phyloP scores from a whole-genome alignment of 2,888 invertebrate species.

The Chymomyza procnemis region DNA sequence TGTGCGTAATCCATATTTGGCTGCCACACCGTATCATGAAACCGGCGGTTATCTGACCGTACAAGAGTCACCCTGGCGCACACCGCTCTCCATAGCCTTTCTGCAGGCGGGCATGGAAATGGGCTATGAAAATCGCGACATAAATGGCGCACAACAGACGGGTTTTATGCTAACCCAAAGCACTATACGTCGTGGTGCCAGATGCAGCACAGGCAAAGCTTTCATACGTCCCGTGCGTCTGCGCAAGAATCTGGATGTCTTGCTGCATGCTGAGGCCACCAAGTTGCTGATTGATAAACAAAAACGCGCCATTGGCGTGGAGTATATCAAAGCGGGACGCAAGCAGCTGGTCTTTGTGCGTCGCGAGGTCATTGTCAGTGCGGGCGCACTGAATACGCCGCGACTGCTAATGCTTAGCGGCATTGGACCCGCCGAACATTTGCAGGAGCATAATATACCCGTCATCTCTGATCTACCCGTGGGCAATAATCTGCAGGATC shows the following conservation, averaged over 20 bases:
- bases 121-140: slow-evolving; percentile 89
- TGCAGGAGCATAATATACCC: slow-evolving; percentile 85
- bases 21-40: slow-evolving; percentile 86
- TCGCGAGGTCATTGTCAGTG: slow-evolving; percentile 90
- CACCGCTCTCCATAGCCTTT: slow-evolving; percentile 89
- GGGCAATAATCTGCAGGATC: slow-evolving; percentile 91
- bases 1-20: slow-evolving; percentile 89
- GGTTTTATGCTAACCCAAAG: slow-evolving; percentile 93
- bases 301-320: slow-evolving; percentile 87
- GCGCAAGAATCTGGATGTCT: slow-evolving; percentile 87
- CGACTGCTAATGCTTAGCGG: slow-evolving; percentile 95
- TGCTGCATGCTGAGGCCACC: slow-evolving; percentile 87
- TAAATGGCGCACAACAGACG: slow-evolving; percentile 89
- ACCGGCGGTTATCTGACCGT: slow-evolving; percentile 90
- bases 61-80: slow-evolving; percentile 90
- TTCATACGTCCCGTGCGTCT: slow-evolving; percentile 90
- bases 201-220: slow-evolving; percentile 93
- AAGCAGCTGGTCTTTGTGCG: slow-evolving; percentile 85
- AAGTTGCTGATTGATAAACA: slow-evolving; percentile 86
- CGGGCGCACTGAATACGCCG: slow-evolving; percentile 92
- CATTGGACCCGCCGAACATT: slow-evolving; percentile 88
- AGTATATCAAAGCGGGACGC: slow-evolving; percentile 84
- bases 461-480: slow-evolving; percentile 87
- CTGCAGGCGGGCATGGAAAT: slow-evolving; percentile 89
- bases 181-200: slow-evolving; percentile 88